These are phyloP conservation scores for Hydropsyche tenuis DNA, from an alignment of 1,140 invertebrate species.

Conservation along the genomic window DNA sequence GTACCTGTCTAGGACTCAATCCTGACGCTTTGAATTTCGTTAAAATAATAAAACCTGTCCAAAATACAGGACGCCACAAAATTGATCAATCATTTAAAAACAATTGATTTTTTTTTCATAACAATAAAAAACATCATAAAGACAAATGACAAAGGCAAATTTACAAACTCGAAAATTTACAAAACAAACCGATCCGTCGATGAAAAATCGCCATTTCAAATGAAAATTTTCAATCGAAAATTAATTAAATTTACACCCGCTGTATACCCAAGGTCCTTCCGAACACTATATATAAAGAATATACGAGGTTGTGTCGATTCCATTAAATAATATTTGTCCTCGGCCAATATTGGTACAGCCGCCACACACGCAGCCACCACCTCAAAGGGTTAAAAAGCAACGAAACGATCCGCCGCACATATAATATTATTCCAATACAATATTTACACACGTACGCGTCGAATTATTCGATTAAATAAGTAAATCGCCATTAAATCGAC, in stretches of 20 bases:
- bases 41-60: slow-evolving; percentile 23
- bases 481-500: not conserved
- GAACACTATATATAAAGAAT: not conserved
- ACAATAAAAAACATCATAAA: no score
- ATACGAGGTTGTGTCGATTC: slow-evolving; percentile 42
- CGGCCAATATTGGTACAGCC: slow-evolving; percentile 45
- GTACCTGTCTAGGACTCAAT: slow-evolving; percentile 36
- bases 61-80: not conserved
- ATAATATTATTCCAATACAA: no score
- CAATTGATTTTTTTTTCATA: no score
- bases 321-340: slow-evolving; percentile 49
- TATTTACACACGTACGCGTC: no score
- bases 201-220: no score
- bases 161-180: no score
- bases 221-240: no score
- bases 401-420: no score
- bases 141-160: no score
- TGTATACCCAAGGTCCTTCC: no score
- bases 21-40: slow-evolving; percentile 23
- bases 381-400: slow-evolving; percentile 39
- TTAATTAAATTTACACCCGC: no score
- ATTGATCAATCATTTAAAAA: not conserved
- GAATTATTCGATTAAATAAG: not conserved
- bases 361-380: slow-evolving; percentile 47
- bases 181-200: no score